phyloP scores from a whole-genome alignment of 2,888 invertebrate species.

The Scrobipalpa costella region DNA sequence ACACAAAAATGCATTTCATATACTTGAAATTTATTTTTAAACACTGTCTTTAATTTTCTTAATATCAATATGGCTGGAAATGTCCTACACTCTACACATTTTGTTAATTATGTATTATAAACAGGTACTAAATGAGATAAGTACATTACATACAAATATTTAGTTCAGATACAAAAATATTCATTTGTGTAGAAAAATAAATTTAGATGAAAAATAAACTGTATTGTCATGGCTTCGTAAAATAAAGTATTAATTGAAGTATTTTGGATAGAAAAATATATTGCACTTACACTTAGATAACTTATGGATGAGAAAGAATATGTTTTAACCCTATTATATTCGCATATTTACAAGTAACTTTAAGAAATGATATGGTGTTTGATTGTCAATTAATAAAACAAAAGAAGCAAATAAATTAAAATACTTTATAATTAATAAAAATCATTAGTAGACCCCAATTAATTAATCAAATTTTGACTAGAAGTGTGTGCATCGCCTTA shows the following conservation, averaged over 20 bases:
- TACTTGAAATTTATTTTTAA: neutral
- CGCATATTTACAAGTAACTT: neutral
- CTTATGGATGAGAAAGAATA: neutral
- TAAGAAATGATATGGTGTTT: neutral
- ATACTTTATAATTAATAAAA: too few species aligned
- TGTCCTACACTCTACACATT: too few species aligned
- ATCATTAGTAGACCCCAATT: neutral
- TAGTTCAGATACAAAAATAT: constrained; percentile 17
- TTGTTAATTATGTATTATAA: neutral
- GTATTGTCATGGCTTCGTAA: neutral
- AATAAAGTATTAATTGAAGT: neutral
- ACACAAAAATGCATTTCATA: neutral
- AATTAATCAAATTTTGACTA: neutral
- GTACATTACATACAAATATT: neutral
- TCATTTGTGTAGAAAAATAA: constrained; percentile 8
- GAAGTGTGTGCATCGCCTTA: neutral
- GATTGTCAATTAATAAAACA: neutral
- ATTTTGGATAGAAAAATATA: constrained; percentile 4
- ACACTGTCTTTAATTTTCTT: neutral
- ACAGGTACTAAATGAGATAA: constrained; percentile 21
- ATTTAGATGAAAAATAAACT: neutral
- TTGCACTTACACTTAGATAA: neutral
- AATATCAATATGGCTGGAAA: neutral
- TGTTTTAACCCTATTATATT: neutral
- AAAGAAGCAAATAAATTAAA: neutral